Percentiles rank a stretch among this genome's conserved stretches.
Evolutionary conservation across 2,797 vertebrate genomes (phyloP).

Genomic region (Bufotes viridis): DNA sequence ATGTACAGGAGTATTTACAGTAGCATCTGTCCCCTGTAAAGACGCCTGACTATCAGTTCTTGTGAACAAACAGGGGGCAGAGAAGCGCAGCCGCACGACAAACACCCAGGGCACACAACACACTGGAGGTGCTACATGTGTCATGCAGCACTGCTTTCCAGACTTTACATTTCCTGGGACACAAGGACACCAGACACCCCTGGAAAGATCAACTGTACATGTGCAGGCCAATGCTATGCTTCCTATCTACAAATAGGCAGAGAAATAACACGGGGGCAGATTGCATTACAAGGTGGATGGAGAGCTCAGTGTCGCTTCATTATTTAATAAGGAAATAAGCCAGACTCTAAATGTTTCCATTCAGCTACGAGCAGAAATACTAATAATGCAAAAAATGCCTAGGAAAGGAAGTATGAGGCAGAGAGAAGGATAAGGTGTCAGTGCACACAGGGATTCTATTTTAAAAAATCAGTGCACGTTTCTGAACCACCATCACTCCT

Average conservation of each 20-base stretch:
- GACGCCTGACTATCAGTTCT: conserved; percentile 39
- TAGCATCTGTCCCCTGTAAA: conserved; percentile 43
- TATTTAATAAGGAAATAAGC: conserved; percentile 49
- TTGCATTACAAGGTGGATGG: conserved; percentile 32
- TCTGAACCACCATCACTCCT: not conserved
- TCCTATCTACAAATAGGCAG: conserved; percentile 16
- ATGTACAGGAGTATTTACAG: conserved; percentile 42
- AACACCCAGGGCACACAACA: conserved; percentile 6
- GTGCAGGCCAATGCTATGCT: conserved; percentile 39
- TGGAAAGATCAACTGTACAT: conserved; percentile 51
- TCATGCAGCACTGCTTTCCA: conserved; percentile 40
- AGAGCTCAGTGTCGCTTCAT: conserved; percentile 13
- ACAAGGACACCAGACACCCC: conserved; percentile 46
- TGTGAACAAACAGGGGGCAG: conserved; percentile 37
- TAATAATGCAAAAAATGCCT: conserved; percentile 26
- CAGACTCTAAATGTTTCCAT: not conserved
- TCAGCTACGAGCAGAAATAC: conserved; percentile 8
- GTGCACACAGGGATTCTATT: conserved; percentile 14
- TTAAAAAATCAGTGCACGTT: conserved; percentile 1
- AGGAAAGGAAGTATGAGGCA: conserved; percentile 16
- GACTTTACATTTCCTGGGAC: conserved; percentile 56
- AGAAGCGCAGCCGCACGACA: conserved; percentile 17
- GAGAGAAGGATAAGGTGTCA: conserved; percentile 27
- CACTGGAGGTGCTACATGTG: conserved; percentile 38
- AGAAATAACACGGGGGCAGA: conserved; percentile 2